These are phyloP conservation scores for Lota lota DNA, from an alignment of 2,113 vertebrate genomes.

Conservation along the genomic window DNA sequence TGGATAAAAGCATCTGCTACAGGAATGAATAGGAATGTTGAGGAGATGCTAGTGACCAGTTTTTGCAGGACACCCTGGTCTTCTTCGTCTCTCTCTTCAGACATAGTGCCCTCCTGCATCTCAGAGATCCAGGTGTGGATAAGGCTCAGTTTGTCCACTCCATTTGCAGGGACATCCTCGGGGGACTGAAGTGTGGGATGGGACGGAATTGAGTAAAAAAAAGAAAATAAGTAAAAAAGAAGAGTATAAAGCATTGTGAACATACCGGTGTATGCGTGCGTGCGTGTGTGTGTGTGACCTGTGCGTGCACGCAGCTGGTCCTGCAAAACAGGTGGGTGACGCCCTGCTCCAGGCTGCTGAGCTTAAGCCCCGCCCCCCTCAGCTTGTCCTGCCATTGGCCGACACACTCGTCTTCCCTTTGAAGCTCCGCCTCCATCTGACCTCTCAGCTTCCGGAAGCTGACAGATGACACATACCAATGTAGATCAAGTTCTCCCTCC, in stretches of 20 bases:
- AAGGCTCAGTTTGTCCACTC: constrained; percentile 20
- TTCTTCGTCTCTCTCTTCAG: background rate
- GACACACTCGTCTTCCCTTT: constrained; percentile 6
- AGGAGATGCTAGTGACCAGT: too few species aligned
- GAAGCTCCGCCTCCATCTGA: too few species aligned
- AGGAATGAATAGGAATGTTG: too few species aligned
- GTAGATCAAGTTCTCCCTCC: too few species aligned
- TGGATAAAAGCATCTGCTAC: too few species aligned
- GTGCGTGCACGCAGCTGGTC: constrained; percentile 6
- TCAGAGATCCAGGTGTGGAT: background rate
- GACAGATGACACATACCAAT: background rate
- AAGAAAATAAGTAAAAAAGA: background rate
- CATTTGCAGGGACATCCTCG: background rate
- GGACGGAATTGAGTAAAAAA: background rate
- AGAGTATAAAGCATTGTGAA: background rate
- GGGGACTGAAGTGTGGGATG: background rate
- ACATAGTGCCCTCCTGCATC: background rate
- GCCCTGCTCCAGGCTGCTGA: constrained; percentile 7
- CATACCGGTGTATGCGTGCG: background rate
- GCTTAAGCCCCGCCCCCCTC: background rate
- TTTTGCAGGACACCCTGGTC: too few species aligned
- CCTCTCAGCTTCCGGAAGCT: constrained; percentile 6
- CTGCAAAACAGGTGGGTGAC: constrained; percentile 20
- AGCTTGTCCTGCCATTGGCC: constrained; percentile 13
- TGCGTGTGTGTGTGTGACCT: constrained; percentile 1